Conservation (phyloP, 30 jellyfish, hydroid and myxozoan species). For the Aurelia aurita complex sp. Pacific region DNA sequence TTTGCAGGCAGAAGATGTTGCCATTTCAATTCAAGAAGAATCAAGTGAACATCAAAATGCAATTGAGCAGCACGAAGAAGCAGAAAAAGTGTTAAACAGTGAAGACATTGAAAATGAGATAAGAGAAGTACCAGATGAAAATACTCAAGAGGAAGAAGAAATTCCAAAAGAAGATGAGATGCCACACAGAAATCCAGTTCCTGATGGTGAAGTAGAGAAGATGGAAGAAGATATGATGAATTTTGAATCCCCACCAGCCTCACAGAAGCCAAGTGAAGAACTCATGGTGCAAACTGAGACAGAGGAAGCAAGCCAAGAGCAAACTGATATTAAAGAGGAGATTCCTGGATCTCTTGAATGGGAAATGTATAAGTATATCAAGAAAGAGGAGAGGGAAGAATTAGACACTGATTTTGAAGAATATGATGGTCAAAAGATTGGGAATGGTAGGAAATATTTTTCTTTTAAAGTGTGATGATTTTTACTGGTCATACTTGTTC, state of each 20-base stretch:
- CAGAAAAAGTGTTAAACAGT: neutral
- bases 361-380: slow-evolving; percentile 79
- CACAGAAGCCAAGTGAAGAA: neutral
- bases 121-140: neutral
- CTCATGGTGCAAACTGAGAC: neutral
- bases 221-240: slow-evolving; percentile 21
- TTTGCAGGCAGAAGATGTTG: neutral
- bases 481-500: too few species aligned
- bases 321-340: slow-evolving; percentile 3
- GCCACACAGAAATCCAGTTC: slow-evolving; percentile 48
- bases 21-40: neutral
- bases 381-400: slow-evolving; percentile 56
- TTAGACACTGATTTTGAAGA: slow-evolving; percentile 45
- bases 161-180: neutral
- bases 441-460: slow-evolving; percentile 10
- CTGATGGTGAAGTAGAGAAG: slow-evolving; percentile 22
- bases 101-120: neutral
- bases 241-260: slow-evolving; percentile 16
- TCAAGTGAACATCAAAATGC: neutral
- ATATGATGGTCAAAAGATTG: slow-evolving; percentile 44
- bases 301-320: neutral
- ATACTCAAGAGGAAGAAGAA: slow-evolving; percentile 1
- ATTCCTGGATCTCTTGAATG: slow-evolving; percentile 69
- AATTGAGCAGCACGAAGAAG: neutral
- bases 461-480: too few species aligned